phyloP scores from a whole-genome alignment of 2,797 vertebrate genomes.

The Hephaestus fuliginosus region DNA sequence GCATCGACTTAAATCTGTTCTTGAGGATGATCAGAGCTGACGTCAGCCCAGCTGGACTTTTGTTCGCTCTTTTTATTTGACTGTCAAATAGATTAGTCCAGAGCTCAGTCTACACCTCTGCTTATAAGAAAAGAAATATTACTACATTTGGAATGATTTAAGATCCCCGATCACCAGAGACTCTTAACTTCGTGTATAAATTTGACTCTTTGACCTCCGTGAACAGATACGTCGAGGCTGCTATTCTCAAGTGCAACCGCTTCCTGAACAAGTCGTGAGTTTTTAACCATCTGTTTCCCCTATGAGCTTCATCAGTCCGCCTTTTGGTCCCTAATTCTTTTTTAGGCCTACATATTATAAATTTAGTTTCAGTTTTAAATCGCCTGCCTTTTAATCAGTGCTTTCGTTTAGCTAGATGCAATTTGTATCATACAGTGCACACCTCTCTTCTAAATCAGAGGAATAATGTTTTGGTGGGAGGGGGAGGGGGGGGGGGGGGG shows the following conservation, averaged over 20 bases:
- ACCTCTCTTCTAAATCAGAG: background rate
- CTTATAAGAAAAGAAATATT: background rate
- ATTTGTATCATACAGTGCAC: background rate
- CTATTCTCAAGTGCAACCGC: constrained; percentile 96
- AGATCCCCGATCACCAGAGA: background rate
- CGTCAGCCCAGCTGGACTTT: too few relatives aligned
- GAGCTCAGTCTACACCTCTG: background rate
- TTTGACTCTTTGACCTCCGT: constrained; percentile 81
- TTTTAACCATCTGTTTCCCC: background rate
- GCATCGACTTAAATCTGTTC: background rate
- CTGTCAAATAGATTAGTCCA: background rate
- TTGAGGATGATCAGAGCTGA: background rate
- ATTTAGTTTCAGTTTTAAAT: background rate
- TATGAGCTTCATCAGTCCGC: background rate
- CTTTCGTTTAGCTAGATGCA: background rate
- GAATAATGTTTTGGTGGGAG: too few relatives aligned
- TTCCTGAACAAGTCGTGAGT: constrained; percentile 94
- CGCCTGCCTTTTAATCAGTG: background rate
- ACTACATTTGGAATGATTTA: too few relatives aligned
- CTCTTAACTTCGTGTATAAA: background rate
- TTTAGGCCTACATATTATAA: background rate
- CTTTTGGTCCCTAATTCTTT: background rate
- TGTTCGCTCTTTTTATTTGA: too few relatives aligned
- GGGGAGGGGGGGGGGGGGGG: too few relatives aligned
- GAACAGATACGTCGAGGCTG: constrained; percentile 94